A percentile compares a stretch with the other conserved stretches of the same genome.
phyloP scores from a whole-genome alignment of 2,113 vertebrate genomes.

The Hypomesus transpacificus region DNA sequence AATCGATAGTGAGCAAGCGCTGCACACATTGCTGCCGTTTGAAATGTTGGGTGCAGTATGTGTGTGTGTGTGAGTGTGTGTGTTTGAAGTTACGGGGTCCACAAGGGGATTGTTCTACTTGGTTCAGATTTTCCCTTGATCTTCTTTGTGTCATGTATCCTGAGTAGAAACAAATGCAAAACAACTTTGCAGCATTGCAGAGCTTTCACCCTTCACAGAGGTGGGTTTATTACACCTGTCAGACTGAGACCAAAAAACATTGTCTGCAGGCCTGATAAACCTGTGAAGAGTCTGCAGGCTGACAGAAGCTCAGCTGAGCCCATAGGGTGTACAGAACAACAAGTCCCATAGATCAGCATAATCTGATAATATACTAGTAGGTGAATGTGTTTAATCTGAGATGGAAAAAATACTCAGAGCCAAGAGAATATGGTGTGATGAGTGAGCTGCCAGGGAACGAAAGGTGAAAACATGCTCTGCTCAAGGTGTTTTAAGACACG shows the following conservation, averaged over 20 bases:
- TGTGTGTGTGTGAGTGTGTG: too few species aligned
- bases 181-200: conserved; percentile 24
- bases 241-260: conserved; percentile 49
- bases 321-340: conserved; percentile 18
- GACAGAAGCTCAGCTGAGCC: conserved; percentile 28
- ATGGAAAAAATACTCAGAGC: conserved; percentile 4
- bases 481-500: not conserved
- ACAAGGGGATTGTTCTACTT: not conserved
- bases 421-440: conserved; percentile 23
- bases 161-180: conserved; percentile 22
- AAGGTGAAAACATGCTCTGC: not conserved
- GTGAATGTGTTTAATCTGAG: conserved; percentile 21
- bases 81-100: too few species aligned
- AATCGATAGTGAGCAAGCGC: too few species aligned
- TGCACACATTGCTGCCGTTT: too few species aligned
- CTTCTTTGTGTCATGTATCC: conserved; percentile 31
- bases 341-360: conserved; percentile 2
- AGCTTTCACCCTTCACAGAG: conserved; percentile 46
- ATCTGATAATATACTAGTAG: conserved; percentile 8
- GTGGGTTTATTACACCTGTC: conserved; percentile 19
- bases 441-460: not conserved
- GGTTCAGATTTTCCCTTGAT: conserved; percentile 31
- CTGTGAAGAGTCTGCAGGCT: conserved; percentile 18
- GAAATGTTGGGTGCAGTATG: too few species aligned
- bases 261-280: conserved; percentile 53